A percentile compares a stretch with the other conserved stretches of the same genome.
Evolutionary conservation across 2,797 vertebrate genomes (phyloP).

Genomic region (Malurus splendens): DNA sequence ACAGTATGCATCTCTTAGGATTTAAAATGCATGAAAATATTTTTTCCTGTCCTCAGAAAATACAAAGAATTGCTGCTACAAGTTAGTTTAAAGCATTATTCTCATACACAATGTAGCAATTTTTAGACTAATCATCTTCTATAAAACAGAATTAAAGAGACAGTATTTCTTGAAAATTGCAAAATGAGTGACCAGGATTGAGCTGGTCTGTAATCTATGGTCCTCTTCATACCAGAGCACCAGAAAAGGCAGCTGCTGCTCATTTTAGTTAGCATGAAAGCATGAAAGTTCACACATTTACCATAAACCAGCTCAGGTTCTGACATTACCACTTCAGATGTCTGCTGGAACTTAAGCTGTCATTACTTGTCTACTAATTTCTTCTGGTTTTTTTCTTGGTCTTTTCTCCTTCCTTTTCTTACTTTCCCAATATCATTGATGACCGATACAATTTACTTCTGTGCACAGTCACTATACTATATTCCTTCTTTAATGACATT

Average conservation of each 20-base stretch:
- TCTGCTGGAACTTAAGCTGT: background rate
- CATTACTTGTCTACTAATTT: background rate
- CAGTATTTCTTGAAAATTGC: background rate
- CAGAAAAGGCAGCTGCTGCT: background rate
- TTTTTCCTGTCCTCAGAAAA: background rate
- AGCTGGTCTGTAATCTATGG: background rate
- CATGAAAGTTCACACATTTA: background rate
- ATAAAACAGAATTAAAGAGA: background rate
- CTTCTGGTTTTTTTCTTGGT: background rate
- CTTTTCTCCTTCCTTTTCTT: background rate
- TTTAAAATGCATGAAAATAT: background rate
- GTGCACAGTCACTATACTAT: background rate
- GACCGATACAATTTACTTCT: background rate
- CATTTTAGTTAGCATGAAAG: background rate
- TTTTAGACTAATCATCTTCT: background rate
- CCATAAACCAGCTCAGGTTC: background rate
- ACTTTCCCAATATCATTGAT: background rate
- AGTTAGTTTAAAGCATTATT: background rate
- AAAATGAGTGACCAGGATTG: background rate
- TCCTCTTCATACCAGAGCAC: background rate
- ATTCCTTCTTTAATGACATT: background rate
- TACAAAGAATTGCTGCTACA: background rate
- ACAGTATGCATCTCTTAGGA: background rate
- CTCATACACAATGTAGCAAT: background rate
- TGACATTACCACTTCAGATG: background rate